Base-by-base conservation (phyloP, 1,140 invertebrate species). In the Pseudomyrmex concolor region DNA sequence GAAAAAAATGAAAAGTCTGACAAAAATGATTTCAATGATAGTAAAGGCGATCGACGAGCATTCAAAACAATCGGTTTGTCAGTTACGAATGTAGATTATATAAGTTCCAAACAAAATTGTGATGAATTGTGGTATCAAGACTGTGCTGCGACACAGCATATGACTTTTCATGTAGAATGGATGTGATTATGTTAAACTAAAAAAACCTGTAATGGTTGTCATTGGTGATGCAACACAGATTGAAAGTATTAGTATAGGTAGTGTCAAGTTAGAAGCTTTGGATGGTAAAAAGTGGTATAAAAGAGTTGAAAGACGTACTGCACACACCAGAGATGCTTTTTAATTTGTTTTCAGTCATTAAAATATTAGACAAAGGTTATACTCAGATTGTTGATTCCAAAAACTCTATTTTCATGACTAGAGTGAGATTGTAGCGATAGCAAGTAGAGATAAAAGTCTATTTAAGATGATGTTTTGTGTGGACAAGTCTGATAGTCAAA, bases 291-390 rank as follows among this genome's bases (percentile, higher is more conserved):
- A 63, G 2, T 91, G 87, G 87, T 72, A 80, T 13, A 25, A 83
- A 83, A 5, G 34, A 34, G 34, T 34, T 34, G 5, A 34, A 34
- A 34, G 89, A 94, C 66, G 92, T 94, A 0, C 67, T 93, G 57
- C 92, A 84, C 85, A 91, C 93, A 25, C 92, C 93, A 0, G 87
- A 92, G 78, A 60, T 95, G 19, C 89, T 92, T 70, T 91, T 72
- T 43, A 94, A 94, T 84, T 74, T 94, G n/a, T 93, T 94, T 48
- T 94, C 91, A 34, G 87, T 91, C 8, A 90, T 88, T 19, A n/a
- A 85, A 17, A 90, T 82, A 0, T 63, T 92, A 8, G 87, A 91
- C 45, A 90, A 83, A 81, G 92, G 90, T 17, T 34, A 34, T 7
- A 34, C 0, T 3, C 34, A 34, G 34, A 34, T 5, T 34, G 34